Conservation (phyloP, 1,140 invertebrate genomes). For the Drosophila orosa region DNA sequence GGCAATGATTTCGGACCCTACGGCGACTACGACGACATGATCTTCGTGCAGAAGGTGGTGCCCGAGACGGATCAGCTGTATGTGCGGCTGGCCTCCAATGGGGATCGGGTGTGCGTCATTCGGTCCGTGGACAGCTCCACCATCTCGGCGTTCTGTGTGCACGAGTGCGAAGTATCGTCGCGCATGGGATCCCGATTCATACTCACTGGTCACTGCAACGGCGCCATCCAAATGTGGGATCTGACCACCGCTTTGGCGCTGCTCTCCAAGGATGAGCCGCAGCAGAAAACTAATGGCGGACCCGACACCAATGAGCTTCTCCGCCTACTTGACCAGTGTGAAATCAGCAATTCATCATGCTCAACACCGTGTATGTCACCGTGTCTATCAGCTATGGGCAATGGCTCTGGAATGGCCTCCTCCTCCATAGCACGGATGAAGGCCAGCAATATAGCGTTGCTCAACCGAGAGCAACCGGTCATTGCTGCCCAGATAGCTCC, state of each 20-base stretch:
- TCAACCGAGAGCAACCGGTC: constrained; percentile 86
- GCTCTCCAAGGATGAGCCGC: constrained; percentile 88
- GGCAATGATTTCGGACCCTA: constrained; percentile 97
- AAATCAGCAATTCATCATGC: constrained; percentile 92
- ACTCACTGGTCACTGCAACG: constrained; percentile 97
- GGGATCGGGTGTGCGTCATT: constrained; percentile 96
- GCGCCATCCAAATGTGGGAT: constrained; percentile 99
- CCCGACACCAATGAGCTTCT: constrained; percentile 95
- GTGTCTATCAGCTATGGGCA: constrained; percentile 86
- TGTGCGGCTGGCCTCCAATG: constrained; percentile 97
- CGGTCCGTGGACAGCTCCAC: constrained; percentile 97
- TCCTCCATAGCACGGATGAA: constrained; percentile 88
- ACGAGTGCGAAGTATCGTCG: constrained; percentile 97
- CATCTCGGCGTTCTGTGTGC: constrained; percentile 97
- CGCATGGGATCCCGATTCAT: constrained; percentile 96
- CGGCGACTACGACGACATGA: constrained; percentile 98
- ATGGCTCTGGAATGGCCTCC: constrained; percentile 81
- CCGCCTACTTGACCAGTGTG: constrained; percentile 95
- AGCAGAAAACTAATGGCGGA: constrained; percentile 89
- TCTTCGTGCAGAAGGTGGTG: constrained; percentile 99
- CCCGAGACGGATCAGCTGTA: constrained; percentile 98
- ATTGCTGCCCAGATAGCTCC: constrained; percentile 15
- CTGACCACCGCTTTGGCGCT: constrained; percentile 97
- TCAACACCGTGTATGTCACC: constrained; percentile 94
- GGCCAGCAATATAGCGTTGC: constrained; percentile 89